Evolutionary conservation across 2,113 vertebrate species (phyloP), one percentile per base, ranked within the genome.

Genomic region (Neoarius graeffei): DNA sequence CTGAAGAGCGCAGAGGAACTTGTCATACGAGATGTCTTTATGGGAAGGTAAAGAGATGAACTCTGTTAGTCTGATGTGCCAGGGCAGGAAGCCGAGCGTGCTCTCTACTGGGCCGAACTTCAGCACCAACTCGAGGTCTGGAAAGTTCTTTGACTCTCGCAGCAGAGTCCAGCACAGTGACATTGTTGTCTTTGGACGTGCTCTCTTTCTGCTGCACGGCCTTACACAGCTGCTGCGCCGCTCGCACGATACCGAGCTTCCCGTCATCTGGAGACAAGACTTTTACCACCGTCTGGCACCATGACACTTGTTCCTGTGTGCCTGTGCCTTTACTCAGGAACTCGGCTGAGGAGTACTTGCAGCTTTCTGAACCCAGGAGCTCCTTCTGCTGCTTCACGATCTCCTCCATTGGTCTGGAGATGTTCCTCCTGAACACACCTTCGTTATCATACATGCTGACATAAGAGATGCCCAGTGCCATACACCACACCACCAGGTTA

Each of bases 31-130:
- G n/a, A n/a, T n/a, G n/a, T n/a, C n/a, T n/a, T n/a, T n/a, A n/a
- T n/a, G n/a, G n/a, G n/a, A n/a, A n/a, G n/a, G n/a, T n/a, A n/a
- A n/a, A n/a, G n/a, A n/a, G n/a, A 99, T 92, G 90, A 99, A 98
- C 92, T 99, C 98, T 79, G 97, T 97, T 91, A 99, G 95, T 95
- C 98, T 95, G 93, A 99, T 98, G 94, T 99, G 98, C 98, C 98
- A 99, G 0, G 98, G 98, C 86, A 99, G 97, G 93, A 97, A 99
- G 86, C 98, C 98, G 93, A 99, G 93, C 0, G 97, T 98, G 94
- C 98, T 99, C 93, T 97, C 95, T 91, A 99, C 95, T 69, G 97
- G 95, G 91, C 98, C 98, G 90, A 99, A 99, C 95, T 99, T 99
- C 94, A 99, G 91, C 91, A 99, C 96, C 94, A 99, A 94, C 93